Conservation (phyloP, 2,113 vertebrate species). For the Cyphomyrus plagiostoma region DNA sequence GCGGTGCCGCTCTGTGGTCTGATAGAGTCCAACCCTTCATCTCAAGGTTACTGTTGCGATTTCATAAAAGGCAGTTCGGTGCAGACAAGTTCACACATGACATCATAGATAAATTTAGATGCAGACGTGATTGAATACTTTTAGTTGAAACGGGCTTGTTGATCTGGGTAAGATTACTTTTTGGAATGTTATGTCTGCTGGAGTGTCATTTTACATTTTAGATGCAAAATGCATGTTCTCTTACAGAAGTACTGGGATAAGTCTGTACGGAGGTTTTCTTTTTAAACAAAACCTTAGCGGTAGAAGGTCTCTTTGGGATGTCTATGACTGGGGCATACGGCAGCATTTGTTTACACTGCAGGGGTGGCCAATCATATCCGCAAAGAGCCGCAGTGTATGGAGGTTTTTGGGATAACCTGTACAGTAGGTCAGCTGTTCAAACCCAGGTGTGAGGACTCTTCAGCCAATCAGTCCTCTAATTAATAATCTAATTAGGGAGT, state of each 20-base stretch:
- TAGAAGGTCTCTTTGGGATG: not conserved
- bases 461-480: not conserved
- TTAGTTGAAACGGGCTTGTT: not conserved
- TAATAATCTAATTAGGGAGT: not conserved
- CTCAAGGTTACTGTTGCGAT: not conserved
- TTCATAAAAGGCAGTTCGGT: not conserved
- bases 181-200: not conserved
- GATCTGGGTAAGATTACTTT: not conserved
- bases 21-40: not conserved
- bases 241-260: not conserved
- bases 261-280: not conserved
- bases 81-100: not conserved
- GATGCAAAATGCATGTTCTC: not conserved
- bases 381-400: not conserved
- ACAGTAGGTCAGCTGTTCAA: not conserved
- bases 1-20: not conserved
- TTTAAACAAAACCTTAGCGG: not conserved
- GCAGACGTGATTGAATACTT: not conserved
- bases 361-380: not conserved
- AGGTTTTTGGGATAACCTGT: not conserved
- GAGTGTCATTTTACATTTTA: not conserved
- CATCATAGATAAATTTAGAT: not conserved
- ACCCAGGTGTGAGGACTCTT: not conserved
- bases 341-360: not conserved
- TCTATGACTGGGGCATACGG: not conserved